A percentile compares a stretch with the other conserved stretches of the same genome.
Evolutionary conservation across 2,113 vertebrate genomes (phyloP).

Genomic region (Plectropomus leopardus): DNA sequence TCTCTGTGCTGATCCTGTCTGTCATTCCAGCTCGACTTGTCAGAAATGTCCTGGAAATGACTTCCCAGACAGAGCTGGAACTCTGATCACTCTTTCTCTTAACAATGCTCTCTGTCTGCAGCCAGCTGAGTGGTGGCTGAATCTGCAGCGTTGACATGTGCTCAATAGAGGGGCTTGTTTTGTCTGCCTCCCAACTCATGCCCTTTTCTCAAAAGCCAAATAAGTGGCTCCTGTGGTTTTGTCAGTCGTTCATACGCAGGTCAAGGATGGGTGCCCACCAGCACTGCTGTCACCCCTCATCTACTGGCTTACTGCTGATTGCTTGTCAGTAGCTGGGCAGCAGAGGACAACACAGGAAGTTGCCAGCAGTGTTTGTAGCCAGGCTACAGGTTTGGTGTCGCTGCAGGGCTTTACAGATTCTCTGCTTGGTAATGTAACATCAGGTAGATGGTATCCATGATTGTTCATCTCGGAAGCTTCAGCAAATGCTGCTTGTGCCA

Average conservation of each 20-base stretch:
- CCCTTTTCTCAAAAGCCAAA: constrained; percentile 62
- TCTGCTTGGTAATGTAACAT: constrained; percentile 30
- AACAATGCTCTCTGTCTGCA: constrained; percentile 43
- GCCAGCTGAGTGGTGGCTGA: constrained; percentile 31
- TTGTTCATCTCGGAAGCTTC: constrained; percentile 58
- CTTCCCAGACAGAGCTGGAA: background rate
- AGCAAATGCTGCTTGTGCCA: constrained; percentile 57
- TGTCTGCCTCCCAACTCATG: constrained; percentile 44
- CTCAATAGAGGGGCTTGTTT: constrained; percentile 58
- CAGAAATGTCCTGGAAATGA: constrained; percentile 23
- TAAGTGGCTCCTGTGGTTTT: constrained; percentile 54
- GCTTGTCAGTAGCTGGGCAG: constrained; percentile 49
- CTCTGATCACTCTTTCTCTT: constrained; percentile 33
- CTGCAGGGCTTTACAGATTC: constrained; percentile 38
- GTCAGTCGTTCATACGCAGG: constrained; percentile 68
- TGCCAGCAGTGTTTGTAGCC: constrained; percentile 39
- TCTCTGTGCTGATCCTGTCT: background rate
- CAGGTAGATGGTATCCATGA: constrained; percentile 18
- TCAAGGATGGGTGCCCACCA: constrained; percentile 62
- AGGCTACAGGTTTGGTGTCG: constrained; percentile 26
- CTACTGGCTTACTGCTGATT: constrained; percentile 58
- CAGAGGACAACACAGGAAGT: constrained; percentile 46
- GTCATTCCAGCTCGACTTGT: constrained; percentile 5
- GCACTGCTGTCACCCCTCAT: constrained; percentile 64
- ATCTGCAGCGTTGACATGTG: constrained; percentile 51